Percentiles rank a stretch among this genome's conserved stretches.
These are phyloP conservation scores for Xiphorhynchus erythropygius DNA, from an alignment of 2,797 vertebrate species.

Conservation along the genomic window DNA sequence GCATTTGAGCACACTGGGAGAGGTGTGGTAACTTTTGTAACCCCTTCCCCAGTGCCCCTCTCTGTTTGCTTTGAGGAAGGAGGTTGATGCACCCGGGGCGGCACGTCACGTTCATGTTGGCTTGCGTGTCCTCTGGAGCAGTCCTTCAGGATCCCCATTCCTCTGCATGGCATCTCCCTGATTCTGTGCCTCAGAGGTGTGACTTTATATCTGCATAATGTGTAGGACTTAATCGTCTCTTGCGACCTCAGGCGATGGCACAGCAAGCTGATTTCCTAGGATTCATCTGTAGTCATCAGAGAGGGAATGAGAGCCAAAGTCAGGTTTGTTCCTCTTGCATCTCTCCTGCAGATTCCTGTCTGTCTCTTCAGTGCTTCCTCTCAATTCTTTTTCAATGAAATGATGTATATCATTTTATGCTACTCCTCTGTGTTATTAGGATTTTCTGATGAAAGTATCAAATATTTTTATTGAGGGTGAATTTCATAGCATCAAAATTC, in stretches of 20 bases:
- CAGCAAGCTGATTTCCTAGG: background rate
- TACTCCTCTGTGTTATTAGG: background rate
- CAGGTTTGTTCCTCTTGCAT: background rate
- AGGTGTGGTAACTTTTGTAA: background rate
- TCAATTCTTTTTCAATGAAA: fast-evolving
- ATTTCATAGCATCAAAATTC: background rate
- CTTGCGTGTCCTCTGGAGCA: background rate
- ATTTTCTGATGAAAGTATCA: background rate
- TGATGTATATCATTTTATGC: background rate
- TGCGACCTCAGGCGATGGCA: background rate
- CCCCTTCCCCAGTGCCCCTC: background rate
- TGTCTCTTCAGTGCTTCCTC: background rate
- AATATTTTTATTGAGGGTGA: background rate
- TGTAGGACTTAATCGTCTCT: background rate
- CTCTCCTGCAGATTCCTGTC: background rate
- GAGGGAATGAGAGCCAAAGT: background rate
- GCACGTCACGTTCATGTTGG: fast-evolving
- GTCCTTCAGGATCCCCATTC: background rate
- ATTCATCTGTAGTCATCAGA: background rate
- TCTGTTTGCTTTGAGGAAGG: background rate
- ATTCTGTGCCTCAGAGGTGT: background rate
- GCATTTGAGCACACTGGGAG: background rate
- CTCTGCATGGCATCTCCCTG: background rate
- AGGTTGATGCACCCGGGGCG: background rate
- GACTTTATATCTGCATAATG: background rate